A percentile compares a stretch with the other conserved stretches of the same genome.
These are phyloP conservation scores for Oeneis ivallda DNA, from an alignment of 2,888 invertebrate species.

Conservation along the genomic window DNA sequence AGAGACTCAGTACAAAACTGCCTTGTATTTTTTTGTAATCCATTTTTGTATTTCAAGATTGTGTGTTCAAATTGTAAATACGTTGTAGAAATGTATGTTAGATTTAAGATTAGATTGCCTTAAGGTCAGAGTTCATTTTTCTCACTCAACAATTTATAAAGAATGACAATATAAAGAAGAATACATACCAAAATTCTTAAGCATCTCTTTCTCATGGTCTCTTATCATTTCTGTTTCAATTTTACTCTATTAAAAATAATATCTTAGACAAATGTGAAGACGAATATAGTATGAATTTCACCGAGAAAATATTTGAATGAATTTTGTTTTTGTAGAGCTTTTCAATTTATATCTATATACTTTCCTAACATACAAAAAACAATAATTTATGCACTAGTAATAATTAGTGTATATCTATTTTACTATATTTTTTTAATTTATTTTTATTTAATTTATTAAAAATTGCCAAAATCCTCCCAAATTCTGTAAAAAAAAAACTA, in stretches of 20 bases:
- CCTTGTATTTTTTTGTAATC: conserved; percentile 54
- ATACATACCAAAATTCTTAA: conserved; percentile 1
- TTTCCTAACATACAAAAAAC: neutral
- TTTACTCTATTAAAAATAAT: neutral
- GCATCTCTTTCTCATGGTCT: neutral
- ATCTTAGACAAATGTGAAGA: no score
- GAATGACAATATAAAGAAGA: conserved; percentile 13
- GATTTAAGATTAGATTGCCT: conserved; percentile 23
- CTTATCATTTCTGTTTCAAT: neutral
- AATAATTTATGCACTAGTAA: no score
- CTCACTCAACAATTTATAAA: neutral
- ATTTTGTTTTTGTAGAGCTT: no score
- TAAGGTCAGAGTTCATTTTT: conserved; percentile 9
- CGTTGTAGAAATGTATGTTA: conserved; percentile 21
- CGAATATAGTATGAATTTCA: neutral
- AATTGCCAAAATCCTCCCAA: neutral
- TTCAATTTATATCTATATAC: neutral
- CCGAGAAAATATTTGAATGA: no score
- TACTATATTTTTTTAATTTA: no score
- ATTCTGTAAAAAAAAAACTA: neutral
- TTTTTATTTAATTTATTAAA: no score
- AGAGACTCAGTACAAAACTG: conserved; percentile 56
- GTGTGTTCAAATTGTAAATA: conserved; percentile 64
- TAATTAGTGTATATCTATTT: no score
- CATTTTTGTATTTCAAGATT: conserved; percentile 46